Conservation (phyloP, 2,113 vertebrate genomes). For the Hippopotamus amphibius region DNA sequence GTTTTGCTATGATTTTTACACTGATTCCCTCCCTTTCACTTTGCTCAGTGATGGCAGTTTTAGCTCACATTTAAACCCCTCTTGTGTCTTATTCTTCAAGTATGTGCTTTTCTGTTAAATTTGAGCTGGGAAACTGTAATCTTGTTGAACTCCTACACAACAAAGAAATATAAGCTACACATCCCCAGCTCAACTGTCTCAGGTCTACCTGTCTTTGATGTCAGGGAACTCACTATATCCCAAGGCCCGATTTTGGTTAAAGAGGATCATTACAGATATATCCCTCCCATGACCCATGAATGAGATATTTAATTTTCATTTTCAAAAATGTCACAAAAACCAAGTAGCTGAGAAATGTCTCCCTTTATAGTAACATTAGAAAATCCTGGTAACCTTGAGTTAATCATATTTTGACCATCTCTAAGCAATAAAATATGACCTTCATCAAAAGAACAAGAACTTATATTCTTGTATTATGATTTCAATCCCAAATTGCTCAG, state of each 20-base stretch:
- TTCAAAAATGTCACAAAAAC: slow-evolving; percentile 2
- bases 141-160: not conserved
- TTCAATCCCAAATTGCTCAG: not conserved
- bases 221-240: not conserved
- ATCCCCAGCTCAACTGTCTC: not conserved
- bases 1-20: not conserved
- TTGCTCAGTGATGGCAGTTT: not conserved
- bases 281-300: not conserved
- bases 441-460: not conserved
- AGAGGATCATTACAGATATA: not conserved
- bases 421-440: not conserved
- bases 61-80: not conserved
- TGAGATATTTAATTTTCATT: not conserved
- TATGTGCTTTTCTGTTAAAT: not conserved
- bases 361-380: not conserved
- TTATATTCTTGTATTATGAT: not conserved
- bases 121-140: not conserved
- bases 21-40: not conserved
- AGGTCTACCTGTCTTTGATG: not conserved
- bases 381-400: not conserved
- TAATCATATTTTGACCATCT: not conserved
- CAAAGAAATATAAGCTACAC: not conserved
- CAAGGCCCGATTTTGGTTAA: not conserved
- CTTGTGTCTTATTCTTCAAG: not conserved
- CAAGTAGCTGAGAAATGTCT: not conserved